These are phyloP conservation scores for Drosophila kuntzei DNA, from an alignment of 2,888 invertebrate genomes.

Conservation along the genomic window DNA sequence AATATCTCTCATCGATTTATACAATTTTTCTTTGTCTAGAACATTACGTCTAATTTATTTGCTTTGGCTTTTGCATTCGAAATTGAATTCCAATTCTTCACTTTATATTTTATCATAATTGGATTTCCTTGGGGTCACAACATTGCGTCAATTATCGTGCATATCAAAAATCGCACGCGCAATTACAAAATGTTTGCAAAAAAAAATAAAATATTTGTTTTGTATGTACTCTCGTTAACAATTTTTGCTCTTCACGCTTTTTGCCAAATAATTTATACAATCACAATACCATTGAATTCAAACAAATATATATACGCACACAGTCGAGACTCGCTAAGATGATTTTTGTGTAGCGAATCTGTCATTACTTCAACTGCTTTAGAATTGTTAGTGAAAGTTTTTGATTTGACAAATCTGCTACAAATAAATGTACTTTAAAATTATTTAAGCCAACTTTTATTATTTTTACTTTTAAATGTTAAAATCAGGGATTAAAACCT, in stretches of 20 bases:
- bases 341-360: neutral
- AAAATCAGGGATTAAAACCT: too few species aligned
- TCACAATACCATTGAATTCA: conserved; percentile 30
- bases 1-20: too few species aligned
- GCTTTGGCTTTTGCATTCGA: neutral
- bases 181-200: conserved; percentile 58
- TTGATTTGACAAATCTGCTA: too few species aligned
- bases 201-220: conserved; percentile 10
- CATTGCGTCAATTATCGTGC: conserved; percentile 67
- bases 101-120: neutral
- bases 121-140: conserved; percentile 4
- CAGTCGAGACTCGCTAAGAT: neutral
- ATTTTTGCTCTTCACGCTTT: conserved; percentile 49
- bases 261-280: conserved; percentile 49
- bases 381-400: too few species aligned
- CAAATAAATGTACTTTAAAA: too few species aligned
- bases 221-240: conserved; percentile 25
- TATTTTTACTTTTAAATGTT: too few species aligned
- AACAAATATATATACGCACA: conserved; percentile 18
- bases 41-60: neutral
- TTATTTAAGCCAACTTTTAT: too few species aligned
- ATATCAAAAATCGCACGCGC: conserved; percentile 64
- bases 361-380: too few species aligned
- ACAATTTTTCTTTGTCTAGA: too few species aligned
- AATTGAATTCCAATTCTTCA: neutral